Evolutionary conservation across 2,797 vertebrate species (phyloP), one percentile per base, ranked within the genome.

Genomic region (Menidia menidia): DNA sequence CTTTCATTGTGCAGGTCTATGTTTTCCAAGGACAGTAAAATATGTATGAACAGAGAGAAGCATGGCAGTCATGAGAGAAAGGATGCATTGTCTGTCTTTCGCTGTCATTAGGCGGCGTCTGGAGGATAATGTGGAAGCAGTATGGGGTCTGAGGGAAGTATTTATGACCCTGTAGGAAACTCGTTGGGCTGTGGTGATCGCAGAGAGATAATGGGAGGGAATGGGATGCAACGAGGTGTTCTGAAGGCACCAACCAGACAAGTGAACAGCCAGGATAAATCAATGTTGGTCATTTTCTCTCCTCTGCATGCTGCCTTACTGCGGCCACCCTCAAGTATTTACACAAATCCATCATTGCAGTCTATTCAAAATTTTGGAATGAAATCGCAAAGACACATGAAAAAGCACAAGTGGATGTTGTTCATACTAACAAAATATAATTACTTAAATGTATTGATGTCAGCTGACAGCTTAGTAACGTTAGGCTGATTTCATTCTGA

Each of bases 401-500:
- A 77, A 83, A 77, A 66, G 31, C 7, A 73, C 11, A 81, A 76
- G 31, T 15, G 33, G 56, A 43, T 78, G 82, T 75, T 33, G 66
- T 80, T 52, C 74, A 81, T 81, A 76, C 41, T 7, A 77, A 81
- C 69, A 73, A 73, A 71, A 76, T 77, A 69, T 76, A 87, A 88
- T 88, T 71, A 84, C 73, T 84, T 56, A 59, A 91, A 88, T 57
- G 47, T 73, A 91, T 83, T 82, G 71, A 71, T 86, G 70, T 85
- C 78, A 90, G 87, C 88, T 89, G 87, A 89, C 92, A 93, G 95
- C 93, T 94, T 95, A 67, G 81, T 90, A 95, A 95, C 95, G 95
- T 95, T 96, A 96, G 95, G 95, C 93, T 95, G 88, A 95, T 96
- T 96, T 97, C 97, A 98, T 97, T 97, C 95, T 96, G 96, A 96